A percentile compares a stretch with the other conserved stretches of the same genome.
Evolutionary conservation across 2,888 invertebrate genomes (phyloP).

Genomic region (Brachypalpus laphriformis): DNA sequence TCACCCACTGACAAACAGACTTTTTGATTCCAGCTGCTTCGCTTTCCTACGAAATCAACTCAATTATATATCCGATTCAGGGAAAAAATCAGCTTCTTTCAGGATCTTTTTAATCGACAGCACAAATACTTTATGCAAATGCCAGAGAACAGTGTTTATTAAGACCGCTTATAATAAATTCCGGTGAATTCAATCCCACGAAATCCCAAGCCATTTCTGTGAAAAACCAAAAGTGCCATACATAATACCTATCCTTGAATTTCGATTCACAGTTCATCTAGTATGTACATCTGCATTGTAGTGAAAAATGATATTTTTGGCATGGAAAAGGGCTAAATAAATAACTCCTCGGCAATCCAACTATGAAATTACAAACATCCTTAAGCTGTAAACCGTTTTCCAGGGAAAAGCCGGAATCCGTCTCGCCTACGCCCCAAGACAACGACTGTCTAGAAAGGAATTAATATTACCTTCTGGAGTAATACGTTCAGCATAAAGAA

Average conservation of each 20-base stretch:
- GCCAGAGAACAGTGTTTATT: neutral
- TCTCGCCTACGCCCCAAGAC: neutral
- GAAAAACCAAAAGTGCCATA: neutral
- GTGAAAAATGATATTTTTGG: neutral
- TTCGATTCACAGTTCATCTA: neutral
- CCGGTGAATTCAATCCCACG: neutral
- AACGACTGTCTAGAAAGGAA: slow-evolving; percentile 10
- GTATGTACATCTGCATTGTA: neutral
- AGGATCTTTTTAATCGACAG: too few relatives aligned
- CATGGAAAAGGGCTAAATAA: neutral
- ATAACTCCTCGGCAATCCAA: slow-evolving; percentile 30
- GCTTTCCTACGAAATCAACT: neutral
- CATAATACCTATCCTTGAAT: neutral
- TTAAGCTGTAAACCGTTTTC: slow-evolving; percentile 4
- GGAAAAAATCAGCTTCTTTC: neutral
- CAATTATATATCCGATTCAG: neutral
- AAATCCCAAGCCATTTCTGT: neutral
- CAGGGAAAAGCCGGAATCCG: neutral
- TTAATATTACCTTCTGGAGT: slow-evolving; percentile 37
- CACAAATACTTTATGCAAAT: neutral
- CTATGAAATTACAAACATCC: slow-evolving; percentile 54
- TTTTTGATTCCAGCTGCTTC: too few relatives aligned
- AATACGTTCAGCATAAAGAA: slow-evolving; percentile 3
- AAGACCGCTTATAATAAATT: neutral
- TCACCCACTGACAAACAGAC: neutral